phyloP scores from a whole-genome alignment of 1,140 invertebrate species.

The Plodia interpunctella region DNA sequence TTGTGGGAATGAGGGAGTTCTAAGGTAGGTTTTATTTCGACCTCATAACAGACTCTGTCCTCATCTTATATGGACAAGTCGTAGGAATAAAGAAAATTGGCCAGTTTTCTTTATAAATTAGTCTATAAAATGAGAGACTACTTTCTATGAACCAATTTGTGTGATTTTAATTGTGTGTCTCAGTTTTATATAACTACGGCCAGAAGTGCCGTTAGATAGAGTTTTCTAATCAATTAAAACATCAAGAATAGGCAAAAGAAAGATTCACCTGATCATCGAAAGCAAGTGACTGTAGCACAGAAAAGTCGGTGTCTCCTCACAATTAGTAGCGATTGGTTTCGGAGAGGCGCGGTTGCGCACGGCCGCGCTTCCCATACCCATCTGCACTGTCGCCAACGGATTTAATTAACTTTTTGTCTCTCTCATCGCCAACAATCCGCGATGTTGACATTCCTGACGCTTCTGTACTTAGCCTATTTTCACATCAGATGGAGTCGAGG shows the following conservation, averaged over 20 bases:
- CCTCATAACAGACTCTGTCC: too few species aligned
- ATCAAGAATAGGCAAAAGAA: background rate
- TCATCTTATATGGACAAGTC: too few species aligned
- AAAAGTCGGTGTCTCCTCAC: slow-evolving; percentile 23
- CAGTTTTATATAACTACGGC: too few species aligned
- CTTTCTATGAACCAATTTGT: too few species aligned
- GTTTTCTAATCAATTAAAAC: too few species aligned
- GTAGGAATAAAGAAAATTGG: too few species aligned
- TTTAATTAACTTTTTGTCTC: slow-evolving; percentile 66
- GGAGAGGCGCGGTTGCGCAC: slow-evolving; percentile 63
- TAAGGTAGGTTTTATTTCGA: too few species aligned
- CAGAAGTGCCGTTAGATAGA: too few species aligned
- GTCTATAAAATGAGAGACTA: too few species aligned
- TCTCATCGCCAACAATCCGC: slow-evolving; percentile 30
- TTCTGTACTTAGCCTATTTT: slow-evolving; percentile 15
- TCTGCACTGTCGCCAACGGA: slow-evolving; percentile 48
- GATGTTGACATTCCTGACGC: slow-evolving; percentile 26
- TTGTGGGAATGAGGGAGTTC: too few species aligned
- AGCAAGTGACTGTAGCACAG: background rate
- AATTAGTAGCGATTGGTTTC: slow-evolving; percentile 71
- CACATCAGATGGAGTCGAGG: background rate
- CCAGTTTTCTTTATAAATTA: too few species aligned
- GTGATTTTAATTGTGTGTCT: too few species aligned
- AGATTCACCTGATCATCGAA: background rate
- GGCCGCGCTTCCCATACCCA: slow-evolving; percentile 70